Conservation (phyloP, 2,797 vertebrate species). For the Esox lucius region DNA sequence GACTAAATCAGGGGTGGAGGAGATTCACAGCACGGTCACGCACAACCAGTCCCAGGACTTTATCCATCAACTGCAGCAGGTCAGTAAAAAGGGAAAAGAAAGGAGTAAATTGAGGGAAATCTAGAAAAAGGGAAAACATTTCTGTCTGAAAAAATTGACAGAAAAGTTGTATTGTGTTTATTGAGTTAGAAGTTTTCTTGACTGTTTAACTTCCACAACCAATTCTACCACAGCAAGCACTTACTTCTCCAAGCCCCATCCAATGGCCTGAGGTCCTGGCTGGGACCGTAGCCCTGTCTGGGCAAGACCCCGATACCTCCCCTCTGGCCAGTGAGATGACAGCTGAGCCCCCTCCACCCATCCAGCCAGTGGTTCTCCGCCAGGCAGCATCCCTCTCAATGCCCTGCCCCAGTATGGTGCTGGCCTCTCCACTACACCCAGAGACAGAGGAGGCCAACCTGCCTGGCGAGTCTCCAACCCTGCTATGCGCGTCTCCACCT, state of each 20-base stretch:
- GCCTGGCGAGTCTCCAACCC: constrained; percentile 44
- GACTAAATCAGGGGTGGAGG: constrained; percentile 58
- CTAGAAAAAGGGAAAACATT: too few species aligned
- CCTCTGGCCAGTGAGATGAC: constrained; percentile 41
- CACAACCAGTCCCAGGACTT: constrained; percentile 66
- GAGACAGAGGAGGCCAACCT: constrained; percentile 46
- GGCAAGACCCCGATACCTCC: constrained; percentile 60
- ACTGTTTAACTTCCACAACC: background rate
- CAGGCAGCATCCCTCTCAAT: constrained; percentile 46
- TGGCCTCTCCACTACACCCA: constrained; percentile 56
- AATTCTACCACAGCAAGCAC: constrained; percentile 60
- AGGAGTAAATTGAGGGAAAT: too few species aligned
- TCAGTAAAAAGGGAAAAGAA: constrained; percentile 27
- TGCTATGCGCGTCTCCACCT: constrained; percentile 52
- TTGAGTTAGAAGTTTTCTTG: background rate
- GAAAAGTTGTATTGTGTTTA: too few species aligned
- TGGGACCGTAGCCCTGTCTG: constrained; percentile 54
- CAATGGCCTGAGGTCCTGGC: constrained; percentile 56
- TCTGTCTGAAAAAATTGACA: too few species aligned
- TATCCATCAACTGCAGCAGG: constrained; percentile 75
- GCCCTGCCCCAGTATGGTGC: constrained; percentile 47
- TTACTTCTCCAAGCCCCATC: constrained; percentile 57
- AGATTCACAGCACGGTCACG: constrained; percentile 46
- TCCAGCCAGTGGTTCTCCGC: constrained; percentile 17
- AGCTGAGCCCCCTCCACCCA: constrained; percentile 42